Evolutionary conservation across 2,797 vertebrate genomes (phyloP).

Genomic region (Enteromius mattozi): DNA sequence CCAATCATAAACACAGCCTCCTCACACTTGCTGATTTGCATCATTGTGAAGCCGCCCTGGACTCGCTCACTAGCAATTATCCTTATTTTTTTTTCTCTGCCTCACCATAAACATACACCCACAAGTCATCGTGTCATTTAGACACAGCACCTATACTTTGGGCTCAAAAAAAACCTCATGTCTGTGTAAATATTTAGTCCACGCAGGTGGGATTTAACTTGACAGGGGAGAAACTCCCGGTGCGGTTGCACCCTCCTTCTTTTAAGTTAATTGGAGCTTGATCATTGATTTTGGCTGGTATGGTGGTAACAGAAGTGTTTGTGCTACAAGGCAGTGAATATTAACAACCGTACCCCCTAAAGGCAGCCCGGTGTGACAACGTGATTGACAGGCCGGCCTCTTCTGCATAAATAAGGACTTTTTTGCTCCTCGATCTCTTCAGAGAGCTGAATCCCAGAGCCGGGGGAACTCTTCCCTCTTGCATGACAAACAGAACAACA

Average conservation of each 20-base stretch:
- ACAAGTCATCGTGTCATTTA: conserved; percentile 38
- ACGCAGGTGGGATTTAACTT: conserved; percentile 63
- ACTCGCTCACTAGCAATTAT: conserved; percentile 54
- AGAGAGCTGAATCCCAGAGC: conserved; percentile 49
- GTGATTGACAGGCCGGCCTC: conserved; percentile 49
- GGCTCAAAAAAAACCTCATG: conserved; percentile 28
- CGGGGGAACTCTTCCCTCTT: conserved; percentile 40
- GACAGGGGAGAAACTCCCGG: conserved; percentile 47
- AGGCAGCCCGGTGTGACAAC: conserved; percentile 39
- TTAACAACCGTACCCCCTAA: conserved; percentile 52
- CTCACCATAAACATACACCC: conserved; percentile 50
- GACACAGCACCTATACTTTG: conserved; percentile 1
- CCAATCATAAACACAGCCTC: conserved; percentile 33
- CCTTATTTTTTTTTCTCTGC: background rate
- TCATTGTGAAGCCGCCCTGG: conserved; percentile 34
- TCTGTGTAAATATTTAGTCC: conserved; percentile 63
- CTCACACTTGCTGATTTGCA: conserved; percentile 48
- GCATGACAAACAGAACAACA: conserved; percentile 53
- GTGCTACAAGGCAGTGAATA: conserved; percentile 56
- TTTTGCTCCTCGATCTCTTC: conserved; percentile 26
- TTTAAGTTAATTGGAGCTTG: conserved; percentile 59
- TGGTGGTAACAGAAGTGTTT: conserved; percentile 46
- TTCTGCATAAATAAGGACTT: conserved; percentile 56
- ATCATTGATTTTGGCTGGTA: conserved; percentile 62
- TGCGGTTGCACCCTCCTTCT: conserved; percentile 39